Base-by-base conservation (phyloP, 1,140 invertebrate genomes). In the Cephus cinctus region DNA sequence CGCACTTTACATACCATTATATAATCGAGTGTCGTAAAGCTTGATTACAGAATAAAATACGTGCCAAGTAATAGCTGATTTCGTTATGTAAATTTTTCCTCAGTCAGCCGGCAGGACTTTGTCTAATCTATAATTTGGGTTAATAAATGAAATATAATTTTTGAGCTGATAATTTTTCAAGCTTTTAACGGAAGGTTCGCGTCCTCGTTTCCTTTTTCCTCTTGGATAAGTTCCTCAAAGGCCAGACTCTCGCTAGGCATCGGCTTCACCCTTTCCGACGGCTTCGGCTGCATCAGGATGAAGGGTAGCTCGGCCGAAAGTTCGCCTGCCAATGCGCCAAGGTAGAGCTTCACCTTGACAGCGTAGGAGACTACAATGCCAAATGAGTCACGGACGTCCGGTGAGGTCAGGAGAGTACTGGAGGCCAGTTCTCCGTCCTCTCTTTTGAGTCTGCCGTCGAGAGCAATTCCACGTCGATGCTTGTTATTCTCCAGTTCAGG, bases 251-350 rank as follows among this genome's bases (percentile, higher is more conserved):
- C 2, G 54, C 56, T 50, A n/a, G 54, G 54, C n/a, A 68, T 32
- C 5, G 73, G 47, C 43, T 72, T 73, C 21, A 76, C 55, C 27
- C 63, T 63, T 0, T 69, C 69, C 0, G 57, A 47, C 0, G 72
- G 69, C 78, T 98, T 98, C 2, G 95, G 91, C 76, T 98, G 91
- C 87, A 98, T 98, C 31, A 99, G 74, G 32, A 98, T 93, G 76
- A 99, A 98, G 5, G 97, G 97, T 57, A 99, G 73, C 75, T 99
- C 96, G 2, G 96, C 95, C 11, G 87, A 82, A 6, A 99, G 74
- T 78, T 99, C 96, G 9, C 96, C 96, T 21, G 90, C 92, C 23
- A 98, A 79, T 39, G 94, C 93, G 16, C 96, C 94, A 49, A 98
- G 77, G 67, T 93, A 96, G 4, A 99, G 81, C 78, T 98, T 96